A percentile compares a stretch with the other conserved stretches of the same genome.
Evolutionary conservation across 2,888 invertebrate species (phyloP).

Genomic region (Epistrophe eligans): DNA sequence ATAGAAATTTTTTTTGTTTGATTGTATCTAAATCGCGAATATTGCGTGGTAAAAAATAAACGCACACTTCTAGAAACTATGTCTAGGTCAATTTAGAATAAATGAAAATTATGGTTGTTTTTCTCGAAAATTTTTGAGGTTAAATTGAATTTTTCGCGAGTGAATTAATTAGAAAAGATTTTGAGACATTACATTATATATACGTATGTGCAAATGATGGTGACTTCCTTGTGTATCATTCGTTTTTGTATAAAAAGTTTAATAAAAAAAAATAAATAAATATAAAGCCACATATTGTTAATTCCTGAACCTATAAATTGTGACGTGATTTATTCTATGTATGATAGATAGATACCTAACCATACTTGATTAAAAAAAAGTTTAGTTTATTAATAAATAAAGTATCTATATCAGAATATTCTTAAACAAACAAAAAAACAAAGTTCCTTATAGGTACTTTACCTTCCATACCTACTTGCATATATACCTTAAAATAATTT

Average conservation of each 20-base stretch:
- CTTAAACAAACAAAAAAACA: not conserved
- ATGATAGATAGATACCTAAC: no score
- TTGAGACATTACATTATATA: not conserved
- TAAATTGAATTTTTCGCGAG: constrained; percentile 11
- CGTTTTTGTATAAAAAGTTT: no score
- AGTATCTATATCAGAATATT: not conserved
- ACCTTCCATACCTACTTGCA: no score
- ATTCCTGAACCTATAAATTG: not conserved
- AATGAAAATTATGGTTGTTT: not conserved
- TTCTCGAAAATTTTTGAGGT: constrained; percentile 5
- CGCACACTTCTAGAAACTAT: constrained; percentile 8
- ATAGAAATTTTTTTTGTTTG: not conserved
- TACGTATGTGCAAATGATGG: no score
- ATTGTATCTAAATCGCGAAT: constrained; percentile 1
- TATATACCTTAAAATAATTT: not conserved
- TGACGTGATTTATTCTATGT: not conserved
- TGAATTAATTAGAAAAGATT: not conserved
- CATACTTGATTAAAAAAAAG: not conserved
- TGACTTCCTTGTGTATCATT: no score
- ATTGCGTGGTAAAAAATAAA: constrained; percentile 26
- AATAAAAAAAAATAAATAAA: no score
- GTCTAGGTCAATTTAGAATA: constrained; percentile 18
- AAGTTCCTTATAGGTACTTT: no score
- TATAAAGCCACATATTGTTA: no score
- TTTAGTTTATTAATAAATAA: not conserved